phyloP scores from a whole-genome alignment of 2,888 invertebrate genomes.

The Drosophila nigritarsus region DNA sequence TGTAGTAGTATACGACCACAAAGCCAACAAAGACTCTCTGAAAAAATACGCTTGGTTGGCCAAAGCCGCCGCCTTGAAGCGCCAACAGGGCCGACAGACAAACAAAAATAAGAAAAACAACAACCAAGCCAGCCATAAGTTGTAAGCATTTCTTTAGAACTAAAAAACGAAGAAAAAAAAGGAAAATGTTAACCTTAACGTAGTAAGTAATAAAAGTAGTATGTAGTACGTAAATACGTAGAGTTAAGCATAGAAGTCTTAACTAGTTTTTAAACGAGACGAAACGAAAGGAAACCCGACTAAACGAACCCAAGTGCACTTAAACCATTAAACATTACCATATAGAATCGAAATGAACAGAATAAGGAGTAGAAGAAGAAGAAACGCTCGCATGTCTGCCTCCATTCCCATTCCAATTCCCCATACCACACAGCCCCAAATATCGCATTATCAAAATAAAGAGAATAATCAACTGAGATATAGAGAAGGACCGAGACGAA shows the following conservation, averaged over 20 bases:
- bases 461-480: slow-evolving; percentile 40
- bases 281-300: slow-evolving; percentile 46
- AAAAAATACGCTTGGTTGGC: slow-evolving; percentile 64
- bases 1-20: slow-evolving; percentile 76
- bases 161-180: slow-evolving; percentile 21
- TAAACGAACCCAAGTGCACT: slow-evolving; percentile 66
- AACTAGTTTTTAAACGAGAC: slow-evolving; percentile 54
- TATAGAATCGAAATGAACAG: slow-evolving; percentile 27
- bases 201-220: slow-evolving; percentile 32
- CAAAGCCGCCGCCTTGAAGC: slow-evolving; percentile 29
- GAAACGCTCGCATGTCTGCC: slow-evolving; percentile 55
- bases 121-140: slow-evolving; percentile 79
- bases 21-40: slow-evolving; percentile 85
- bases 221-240: slow-evolving; percentile 31
- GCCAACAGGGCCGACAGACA: slow-evolving; percentile 43
- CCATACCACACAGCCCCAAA: slow-evolving; percentile 5
- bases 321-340: slow-evolving; percentile 56
- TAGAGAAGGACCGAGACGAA: slow-evolving; percentile 4
- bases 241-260: slow-evolving; percentile 40
- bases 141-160: slow-evolving; percentile 78
- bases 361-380: slow-evolving; percentile 5
- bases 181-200: slow-evolving; percentile 27
- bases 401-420: slow-evolving; percentile 35
- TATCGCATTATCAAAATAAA: slow-evolving; percentile 40
- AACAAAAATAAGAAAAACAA: slow-evolving; percentile 32